Percentiles rank a stretch among this genome's conserved stretches.
Conservation (phyloP, 1,140 invertebrate species). For the Drosophila azteca region DNA sequence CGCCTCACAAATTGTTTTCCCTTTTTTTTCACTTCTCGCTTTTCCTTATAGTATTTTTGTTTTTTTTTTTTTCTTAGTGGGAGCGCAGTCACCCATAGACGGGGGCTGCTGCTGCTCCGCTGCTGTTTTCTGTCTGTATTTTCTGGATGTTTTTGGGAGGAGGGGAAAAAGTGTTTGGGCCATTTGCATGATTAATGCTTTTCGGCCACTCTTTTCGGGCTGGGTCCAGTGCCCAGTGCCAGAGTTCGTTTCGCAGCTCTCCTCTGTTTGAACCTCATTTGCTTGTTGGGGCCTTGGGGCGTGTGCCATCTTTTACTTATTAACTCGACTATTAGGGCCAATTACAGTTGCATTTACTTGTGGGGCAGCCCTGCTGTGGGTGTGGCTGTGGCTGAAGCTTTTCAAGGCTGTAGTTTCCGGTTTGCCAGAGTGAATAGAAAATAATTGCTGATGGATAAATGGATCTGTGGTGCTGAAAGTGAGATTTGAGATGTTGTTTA, state of each 20-base stretch:
- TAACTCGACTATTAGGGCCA: constrained; percentile 45
- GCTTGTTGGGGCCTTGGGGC: constrained; percentile 21
- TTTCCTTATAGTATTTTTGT: constrained; percentile 43
- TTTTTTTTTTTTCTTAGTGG: constrained; percentile 58
- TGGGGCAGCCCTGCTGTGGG: not conserved
- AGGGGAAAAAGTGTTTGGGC: constrained; percentile 69
- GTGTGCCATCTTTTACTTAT: constrained; percentile 59
- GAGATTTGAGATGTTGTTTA: constrained; percentile 6
- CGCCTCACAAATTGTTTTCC: constrained; percentile 65
- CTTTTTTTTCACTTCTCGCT: constrained; percentile 53
- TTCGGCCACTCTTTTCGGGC: constrained; percentile 19
- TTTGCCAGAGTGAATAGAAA: constrained; percentile 12
- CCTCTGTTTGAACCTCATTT: constrained; percentile 18
- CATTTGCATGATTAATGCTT: constrained; percentile 78
- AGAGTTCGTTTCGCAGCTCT: constrained; percentile 20
- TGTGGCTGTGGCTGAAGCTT: constrained; percentile 9
- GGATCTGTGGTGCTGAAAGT: constrained; percentile 30
- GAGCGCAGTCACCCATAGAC: constrained; percentile 67
- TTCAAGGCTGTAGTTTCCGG: constrained; percentile 46
- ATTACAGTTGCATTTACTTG: constrained; percentile 55
- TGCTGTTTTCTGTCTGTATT: constrained; percentile 36
- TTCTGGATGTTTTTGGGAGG: constrained; percentile 72
- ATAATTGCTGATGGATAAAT: constrained; percentile 12
- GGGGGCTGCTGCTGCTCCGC: constrained; percentile 15
- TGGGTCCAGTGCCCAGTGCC: not conserved